These are phyloP conservation scores for Silurus asotus DNA, from an alignment of 2,113 vertebrate genomes.

Conservation along the genomic window DNA sequence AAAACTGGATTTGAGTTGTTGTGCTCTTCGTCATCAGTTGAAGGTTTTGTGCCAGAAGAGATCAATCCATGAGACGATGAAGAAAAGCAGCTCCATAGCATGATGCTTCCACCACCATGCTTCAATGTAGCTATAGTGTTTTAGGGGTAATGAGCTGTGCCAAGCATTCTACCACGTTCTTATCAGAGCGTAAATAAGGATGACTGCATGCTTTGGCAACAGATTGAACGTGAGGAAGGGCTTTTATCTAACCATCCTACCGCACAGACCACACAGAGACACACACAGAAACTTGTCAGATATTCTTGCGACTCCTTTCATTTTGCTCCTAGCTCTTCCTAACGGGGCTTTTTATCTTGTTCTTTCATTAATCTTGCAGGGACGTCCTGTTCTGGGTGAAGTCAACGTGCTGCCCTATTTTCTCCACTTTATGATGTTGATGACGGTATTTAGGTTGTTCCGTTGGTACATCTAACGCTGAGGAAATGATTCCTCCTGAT, in stretches of 20 bases:
- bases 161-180: background rate
- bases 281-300: background rate
- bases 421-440: background rate
- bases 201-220: too few relatives aligned
- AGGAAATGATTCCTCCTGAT: background rate
- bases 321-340: background rate
- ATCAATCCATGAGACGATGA: background rate
- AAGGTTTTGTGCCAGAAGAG: background rate
- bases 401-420: background rate
- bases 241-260: background rate
- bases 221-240: background rate
- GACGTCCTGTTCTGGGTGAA: background rate
- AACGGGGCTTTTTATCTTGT: background rate
- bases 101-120: background rate
- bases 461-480: background rate
- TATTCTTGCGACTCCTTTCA: background rate
- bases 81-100: background rate
- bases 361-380: background rate
- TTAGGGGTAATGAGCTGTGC: background rate
- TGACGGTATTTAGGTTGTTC: background rate
- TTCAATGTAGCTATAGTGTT: background rate
- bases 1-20: background rate
- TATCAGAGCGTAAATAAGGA: background rate
- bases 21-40: background rate
- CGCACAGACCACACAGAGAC: background rate